Percentiles rank a stretch among this genome's conserved stretches.
phyloP scores from a whole-genome alignment of 2,113 vertebrate genomes.

The Steatornis caripensis region DNA sequence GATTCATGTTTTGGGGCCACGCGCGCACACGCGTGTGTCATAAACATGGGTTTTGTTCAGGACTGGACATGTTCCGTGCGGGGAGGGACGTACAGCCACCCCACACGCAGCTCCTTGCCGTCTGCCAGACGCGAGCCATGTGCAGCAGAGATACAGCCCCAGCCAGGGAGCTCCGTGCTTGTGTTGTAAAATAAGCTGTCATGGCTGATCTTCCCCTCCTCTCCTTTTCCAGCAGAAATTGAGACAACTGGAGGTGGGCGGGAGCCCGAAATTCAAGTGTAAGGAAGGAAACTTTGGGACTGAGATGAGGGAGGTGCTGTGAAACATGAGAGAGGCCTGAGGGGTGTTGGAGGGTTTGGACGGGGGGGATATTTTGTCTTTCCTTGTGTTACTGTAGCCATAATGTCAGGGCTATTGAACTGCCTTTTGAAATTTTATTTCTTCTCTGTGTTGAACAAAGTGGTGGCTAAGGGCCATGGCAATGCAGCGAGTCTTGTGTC shows the following conservation, averaged over 20 bases:
- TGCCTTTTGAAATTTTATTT: background rate
- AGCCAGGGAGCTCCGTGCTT: background rate
- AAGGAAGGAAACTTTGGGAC: background rate
- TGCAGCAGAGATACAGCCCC: background rate
- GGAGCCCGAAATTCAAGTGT: background rate
- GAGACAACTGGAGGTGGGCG: background rate
- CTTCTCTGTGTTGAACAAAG: background rate
- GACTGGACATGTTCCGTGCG: fast-evolving
- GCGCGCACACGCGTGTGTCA: fast-evolving
- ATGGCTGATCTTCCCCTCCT: fast-evolving
- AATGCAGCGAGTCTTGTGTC: background rate
- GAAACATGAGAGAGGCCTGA: background rate
- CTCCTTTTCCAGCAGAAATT: background rate
- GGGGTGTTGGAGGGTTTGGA: background rate
- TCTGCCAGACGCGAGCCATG: background rate
- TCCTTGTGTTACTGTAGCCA: background rate
- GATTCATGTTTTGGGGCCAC: background rate
- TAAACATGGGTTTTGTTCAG: fast-evolving
- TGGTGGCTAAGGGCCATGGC: background rate
- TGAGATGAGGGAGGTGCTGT: background rate
- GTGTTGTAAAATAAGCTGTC: background rate
- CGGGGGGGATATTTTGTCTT: background rate
- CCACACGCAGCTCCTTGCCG: fast-evolving
- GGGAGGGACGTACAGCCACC: fast-evolving
- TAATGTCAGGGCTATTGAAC: background rate